phyloP scores from a whole-genome alignment of 30 jellyfish, hydroid and myxozoan genomes.

The Nemopilema nomurai region DNA sequence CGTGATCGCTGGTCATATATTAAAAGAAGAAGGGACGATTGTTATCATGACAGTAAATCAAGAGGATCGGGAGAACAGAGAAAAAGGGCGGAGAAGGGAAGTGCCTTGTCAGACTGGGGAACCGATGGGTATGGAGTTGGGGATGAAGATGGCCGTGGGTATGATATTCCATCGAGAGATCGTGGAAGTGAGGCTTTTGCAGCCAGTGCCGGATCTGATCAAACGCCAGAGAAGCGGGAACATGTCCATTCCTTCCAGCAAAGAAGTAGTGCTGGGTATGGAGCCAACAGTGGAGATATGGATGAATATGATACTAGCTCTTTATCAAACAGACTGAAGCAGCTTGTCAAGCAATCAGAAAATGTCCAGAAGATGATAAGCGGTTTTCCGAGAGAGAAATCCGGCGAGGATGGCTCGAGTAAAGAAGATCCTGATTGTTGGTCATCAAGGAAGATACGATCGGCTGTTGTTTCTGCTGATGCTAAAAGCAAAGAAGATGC shows the following conservation, averaged over 20 bases:
- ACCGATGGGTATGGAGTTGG: background rate
- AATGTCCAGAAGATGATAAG: conserved; percentile 66
- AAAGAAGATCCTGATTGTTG: background rate
- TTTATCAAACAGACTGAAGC: conserved; percentile 63
- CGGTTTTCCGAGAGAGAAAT: conserved; percentile 31
- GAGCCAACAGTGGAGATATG: background rate
- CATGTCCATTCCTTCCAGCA: background rate
- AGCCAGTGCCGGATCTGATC: background rate
- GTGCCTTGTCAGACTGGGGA: background rate
- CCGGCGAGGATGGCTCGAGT: background rate
- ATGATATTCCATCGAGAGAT: background rate
- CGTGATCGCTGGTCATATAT: conserved; percentile 52
- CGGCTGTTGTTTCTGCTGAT: background rate
- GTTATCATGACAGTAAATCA: background rate
- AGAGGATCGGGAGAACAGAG: background rate
- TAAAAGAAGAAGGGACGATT: conserved; percentile 15
- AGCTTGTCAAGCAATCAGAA: conserved; percentile 86
- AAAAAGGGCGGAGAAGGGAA: conserved; percentile 3
- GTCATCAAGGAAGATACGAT: background rate
- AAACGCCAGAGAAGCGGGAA: background rate
- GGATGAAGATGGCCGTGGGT: background rate
- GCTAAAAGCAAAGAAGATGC: background rate
- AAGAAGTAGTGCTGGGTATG: background rate
- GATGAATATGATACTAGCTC: conserved; percentile 65
- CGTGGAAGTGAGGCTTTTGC: background rate